Evolutionary conservation across 2,888 invertebrate species (phyloP), one percentile per base, ranked within the genome.

Genomic region (Epirrhoe tristata): DNA sequence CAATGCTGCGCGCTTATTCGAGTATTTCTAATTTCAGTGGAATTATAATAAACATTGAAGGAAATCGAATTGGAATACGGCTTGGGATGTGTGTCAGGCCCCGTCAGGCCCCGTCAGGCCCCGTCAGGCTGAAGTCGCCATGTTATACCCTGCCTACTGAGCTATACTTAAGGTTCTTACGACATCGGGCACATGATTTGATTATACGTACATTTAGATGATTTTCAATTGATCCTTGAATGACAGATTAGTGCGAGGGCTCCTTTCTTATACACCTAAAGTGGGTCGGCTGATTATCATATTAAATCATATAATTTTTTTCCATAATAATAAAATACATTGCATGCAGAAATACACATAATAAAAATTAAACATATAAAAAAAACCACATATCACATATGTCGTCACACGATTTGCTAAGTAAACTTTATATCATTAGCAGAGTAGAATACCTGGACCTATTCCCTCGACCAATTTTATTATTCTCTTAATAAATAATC

Each of bases 1-100:
- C 52, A 52, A 31, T 5, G 52, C 12, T 31, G 12, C 52, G 52
- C 24, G 24, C 24, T 24, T 31, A 12, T 31, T 24, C 52, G 31
- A 52, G 52, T 52, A 52, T 52, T 52, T 31, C 52, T 31, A 52
- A 52, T 52, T 52, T 32, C 52, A 52, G 31, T 31, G 52, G 52
- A 52, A 52, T 52, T 52, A 52, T 31, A 48, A 48, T 48, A 24
- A 31, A 52, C 51, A 31, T 52, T 31, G 52, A n/a, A 51, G 50
- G 24, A 17, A 51, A 52, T 52, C 52, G 52, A 52, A 52, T 31
- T 24, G 52, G 52, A 52, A 31, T 32, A 31, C 17, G 8, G 3
- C 36, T 3, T 24, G 24, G 36, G 36, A 12, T 12, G 39, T 43
- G 39, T n/a, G n/a, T n/a, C n/a, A n/a, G n/a, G n/a, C n/a, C n/a